Evolutionary conservation across 92 coral and sea anemone species (phyloP), one percentile per base, ranked within the genome.

Genomic region (Metridium senile): DNA sequence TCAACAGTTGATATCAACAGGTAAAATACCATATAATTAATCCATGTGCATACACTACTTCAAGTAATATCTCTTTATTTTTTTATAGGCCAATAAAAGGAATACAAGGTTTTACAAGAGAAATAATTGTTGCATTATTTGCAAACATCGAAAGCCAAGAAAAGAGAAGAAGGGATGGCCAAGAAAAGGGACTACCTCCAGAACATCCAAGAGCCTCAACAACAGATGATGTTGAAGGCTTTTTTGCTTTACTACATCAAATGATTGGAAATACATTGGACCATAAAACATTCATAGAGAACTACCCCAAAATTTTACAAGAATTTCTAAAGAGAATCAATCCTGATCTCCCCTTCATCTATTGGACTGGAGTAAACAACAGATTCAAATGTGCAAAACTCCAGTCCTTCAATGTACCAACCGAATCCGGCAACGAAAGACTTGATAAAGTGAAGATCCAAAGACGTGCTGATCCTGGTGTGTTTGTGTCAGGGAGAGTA

Each of bases 161-260:
- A 49, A 53, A 62, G 17, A 52, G 87, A 20, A 71, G 87, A 11
- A 45, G 9, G 1, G 75, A 76, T 28, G 54, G 76, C 9, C 30
- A 20, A 62, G 46, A 22, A 19, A 47, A 58, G 21, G 63, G 29
- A 1, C 54, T 88, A 18, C 74, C 77, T 9, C 81, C 89, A 27
- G 93, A 88, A 77, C 89, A 88, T 66, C 86, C 85, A 11, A 71
- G 87, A 66, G 84, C 89, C 20, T 61, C 82, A 0, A 81, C 93
- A 26, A 85, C 93, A 16, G 87, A 89, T 64, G 90, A 85, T 74
- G 93, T 85, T 0, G 89, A 88, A 52, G 93, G 77, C 0, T 85
- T 85, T 13, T n/a, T 20, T 84, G 22, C 20, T 88, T 34, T 74
- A 0, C 19, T 87, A 0, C 88, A 87, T 58, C 57, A 74, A 45